Base-by-base conservation (phyloP, 2,113 vertebrate species). In the Prionailurus bengalensis region DNA sequence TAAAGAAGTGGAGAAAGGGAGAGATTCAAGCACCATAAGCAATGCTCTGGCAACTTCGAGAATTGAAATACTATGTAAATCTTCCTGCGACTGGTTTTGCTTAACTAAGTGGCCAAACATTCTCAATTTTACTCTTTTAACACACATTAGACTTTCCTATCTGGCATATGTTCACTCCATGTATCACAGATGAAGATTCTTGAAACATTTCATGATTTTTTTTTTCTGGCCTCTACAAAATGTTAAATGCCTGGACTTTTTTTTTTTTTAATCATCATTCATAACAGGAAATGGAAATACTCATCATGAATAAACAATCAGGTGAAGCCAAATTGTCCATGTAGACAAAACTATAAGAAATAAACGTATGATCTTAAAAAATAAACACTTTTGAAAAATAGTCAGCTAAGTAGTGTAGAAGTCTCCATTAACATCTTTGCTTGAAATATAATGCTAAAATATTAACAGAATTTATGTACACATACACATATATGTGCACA, bases 1-100 rank as follows among this genome's bases (percentile, higher is more conserved):
- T 76, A 71, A 97, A 97, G 91, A 95, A 97, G 53, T 76, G 61
- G 74, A 83, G 42, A 97, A 86, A 53, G 80, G 84, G 25, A 97
- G 36, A 96, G 82, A 88, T 10, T 63, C 53, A 89, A 96, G 15
- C 21, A 39, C 51, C 91, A 89, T 92, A 96, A 97, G 61, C 15
- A 97, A 97, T 85, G 0, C 25, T 96, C 63, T 96, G 84, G 66
- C 92, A 91, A 79, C 70, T 95, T 91, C 7, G 5, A 45, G 45
- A 95, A 91, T 66, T 5, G 23, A 71, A 93, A 95, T 80, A 58
- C 33, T 71, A 33, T 73, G 17, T 65, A 81, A 95, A 89, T 83
- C 13, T 85, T 76, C 15, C 42, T 48, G 21, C 94, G 33, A 70
- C 65, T 94, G 23, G 45, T n/a, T 95, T 92, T 87, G 73, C 96